Conservation (phyloP, 2,113 vertebrate species). For the Motacilla tschutschensis region DNA sequence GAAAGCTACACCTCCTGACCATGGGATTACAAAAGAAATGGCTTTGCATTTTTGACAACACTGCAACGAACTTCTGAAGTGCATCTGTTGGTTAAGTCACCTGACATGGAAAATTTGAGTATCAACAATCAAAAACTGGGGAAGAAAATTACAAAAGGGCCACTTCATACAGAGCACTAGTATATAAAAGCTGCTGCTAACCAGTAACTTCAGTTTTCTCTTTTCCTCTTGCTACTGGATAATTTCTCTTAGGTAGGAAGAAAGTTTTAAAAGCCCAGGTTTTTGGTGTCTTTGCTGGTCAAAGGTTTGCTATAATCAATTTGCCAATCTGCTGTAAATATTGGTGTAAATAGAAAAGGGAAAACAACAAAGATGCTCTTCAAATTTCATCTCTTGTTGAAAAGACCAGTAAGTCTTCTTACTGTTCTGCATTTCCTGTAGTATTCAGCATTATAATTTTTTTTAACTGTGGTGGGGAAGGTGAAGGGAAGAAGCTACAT, state of each 20-base stretch:
- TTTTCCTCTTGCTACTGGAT: background rate
- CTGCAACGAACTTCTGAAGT: background rate
- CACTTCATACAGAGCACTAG: background rate
- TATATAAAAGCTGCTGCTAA: background rate
- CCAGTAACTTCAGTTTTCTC: background rate
- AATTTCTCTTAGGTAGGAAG: background rate
- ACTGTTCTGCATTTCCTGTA: slow-evolving; percentile 9
- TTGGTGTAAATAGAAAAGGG: background rate
- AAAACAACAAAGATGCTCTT: background rate
- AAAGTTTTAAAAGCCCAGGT: background rate
- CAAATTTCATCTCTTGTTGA: slow-evolving; percentile 12
- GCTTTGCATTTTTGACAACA: background rate
- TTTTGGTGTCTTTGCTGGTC: background rate
- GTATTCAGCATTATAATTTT: slow-evolving; percentile 35
- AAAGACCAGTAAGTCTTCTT: slow-evolving; percentile 5
- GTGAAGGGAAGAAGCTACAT: slow-evolving; percentile 37
- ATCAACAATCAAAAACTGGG: background rate
- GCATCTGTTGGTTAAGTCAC: background rate
- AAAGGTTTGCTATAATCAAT: background rate
- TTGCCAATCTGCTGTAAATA: background rate
- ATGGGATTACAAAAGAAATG: background rate
- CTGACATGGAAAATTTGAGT: background rate
- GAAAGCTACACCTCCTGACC: background rate
- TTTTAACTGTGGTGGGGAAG: slow-evolving; percentile 34
- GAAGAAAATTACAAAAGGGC: background rate